Base-by-base conservation (phyloP, 2,888 invertebrate species). In the Leucophenga maculata region DNA sequence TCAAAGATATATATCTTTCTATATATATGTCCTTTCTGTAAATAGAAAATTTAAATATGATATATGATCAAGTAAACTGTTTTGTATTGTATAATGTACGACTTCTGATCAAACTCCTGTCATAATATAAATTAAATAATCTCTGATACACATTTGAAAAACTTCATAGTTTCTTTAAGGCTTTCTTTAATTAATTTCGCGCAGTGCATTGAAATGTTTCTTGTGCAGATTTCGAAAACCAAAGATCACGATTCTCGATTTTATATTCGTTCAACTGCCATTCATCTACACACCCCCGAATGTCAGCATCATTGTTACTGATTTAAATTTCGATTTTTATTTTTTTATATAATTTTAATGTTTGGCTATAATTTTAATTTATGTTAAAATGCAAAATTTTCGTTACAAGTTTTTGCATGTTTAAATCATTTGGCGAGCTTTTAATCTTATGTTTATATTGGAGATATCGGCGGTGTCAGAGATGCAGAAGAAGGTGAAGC, bases 331-430 rank as follows among this genome's bases (percentile, higher is more conserved):
- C 22, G n/a, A n/a, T n/a, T n/a, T n/a, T n/a, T n/a, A n/a, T 31
- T 59, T 44, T 62, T 46, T 44, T 20, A 20, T 44, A 14, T n/a
- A 22, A 62, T 62, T 62, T 46, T 64, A 64, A 44, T 60, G 39
- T 44, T 50, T 48, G n/a, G n/a, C 16, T 50, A 50, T 18, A 16
- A 18, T 59, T 31, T 64, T 46, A 64, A 64, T 64, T 64, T 64
- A 64, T 64, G 62, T 64, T 64, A 22, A 64, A 64, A 64, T 64
- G 62, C 48, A 48, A 64, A 46, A 64, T 48, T 48, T 59, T 64
- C 46, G 20, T 14, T 64, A 64, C 46, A 64, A 48, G 50, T 32
- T 32, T 59, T 59, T 59, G 22, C 46, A 46, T 64, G 62, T 22
- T 64, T 64, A 64, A 64, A 64, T 64, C 62, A 64, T 22, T 64